A percentile compares a stretch with the other conserved stretches of the same genome.
Conservation (phyloP, 2,113 vertebrate genomes). For the Nymphicus hollandicus region DNA sequence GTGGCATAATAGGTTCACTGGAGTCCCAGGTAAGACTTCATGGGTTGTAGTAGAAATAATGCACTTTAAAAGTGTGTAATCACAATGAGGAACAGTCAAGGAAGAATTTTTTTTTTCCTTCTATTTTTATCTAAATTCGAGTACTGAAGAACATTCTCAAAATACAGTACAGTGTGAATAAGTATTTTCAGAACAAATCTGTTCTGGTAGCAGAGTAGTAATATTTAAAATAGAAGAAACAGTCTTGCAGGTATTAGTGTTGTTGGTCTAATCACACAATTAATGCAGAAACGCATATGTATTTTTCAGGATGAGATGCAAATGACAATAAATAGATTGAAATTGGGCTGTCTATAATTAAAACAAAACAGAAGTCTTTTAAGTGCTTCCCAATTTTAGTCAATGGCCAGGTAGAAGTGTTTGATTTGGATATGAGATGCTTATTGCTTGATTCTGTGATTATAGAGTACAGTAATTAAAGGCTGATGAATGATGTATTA, state of each 20-base stretch:
- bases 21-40: not conserved
- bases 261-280: not conserved
- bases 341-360: conserved; percentile 45
- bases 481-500: conserved; percentile 63
- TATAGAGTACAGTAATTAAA: conserved; percentile 51
- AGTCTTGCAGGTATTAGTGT: not conserved
- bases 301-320: conserved; percentile 43
- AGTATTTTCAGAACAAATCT: not conserved
- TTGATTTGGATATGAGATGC: conserved; percentile 35
- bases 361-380: conserved; percentile 31
- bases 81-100: not conserved
- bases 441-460: conserved; percentile 59
- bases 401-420: conserved; percentile 58
- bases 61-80: not conserved
- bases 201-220: not conserved
- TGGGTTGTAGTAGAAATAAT: not conserved
- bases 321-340: conserved; percentile 40
- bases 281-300: conserved; percentile 21
- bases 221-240: not conserved
- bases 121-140: not conserved
- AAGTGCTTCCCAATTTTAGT: conserved; percentile 57
- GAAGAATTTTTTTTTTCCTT: not conserved
- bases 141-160: not conserved
- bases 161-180: not conserved
- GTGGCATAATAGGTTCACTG: not conserved